Evolutionary conservation across 1,140 invertebrate genomes (phyloP).

Genomic region (Microplitis mediator): DNA sequence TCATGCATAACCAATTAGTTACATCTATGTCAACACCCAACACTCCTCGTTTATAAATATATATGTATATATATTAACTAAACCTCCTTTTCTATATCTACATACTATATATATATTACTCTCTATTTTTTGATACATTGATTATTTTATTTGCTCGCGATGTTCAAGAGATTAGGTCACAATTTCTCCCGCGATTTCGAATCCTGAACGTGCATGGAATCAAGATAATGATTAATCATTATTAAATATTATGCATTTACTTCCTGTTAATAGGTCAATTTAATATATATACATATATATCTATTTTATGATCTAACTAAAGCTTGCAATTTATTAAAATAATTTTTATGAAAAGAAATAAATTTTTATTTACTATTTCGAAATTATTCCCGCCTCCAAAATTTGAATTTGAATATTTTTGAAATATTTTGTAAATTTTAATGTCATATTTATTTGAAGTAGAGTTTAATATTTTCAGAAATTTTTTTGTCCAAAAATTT

Average conservation of each 20-base stretch:
- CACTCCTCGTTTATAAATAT: too few relatives aligned
- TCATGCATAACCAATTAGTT: too few relatives aligned
- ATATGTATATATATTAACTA: too few relatives aligned
- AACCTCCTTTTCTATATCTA: neutral
- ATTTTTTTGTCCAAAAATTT: too few relatives aligned
- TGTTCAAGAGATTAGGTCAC: constrained; percentile 9
- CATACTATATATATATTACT: too few relatives aligned
- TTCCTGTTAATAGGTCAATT: neutral
- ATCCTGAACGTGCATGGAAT: constrained; percentile 1
- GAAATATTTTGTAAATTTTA: too few relatives aligned
- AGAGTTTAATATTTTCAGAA: too few relatives aligned
- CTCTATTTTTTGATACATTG: neutral
- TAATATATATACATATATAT: neutral
- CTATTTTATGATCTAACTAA: neutral
- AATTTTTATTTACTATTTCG: neutral
- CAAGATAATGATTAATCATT: neutral
- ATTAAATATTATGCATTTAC: neutral
- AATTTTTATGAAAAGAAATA: neutral
- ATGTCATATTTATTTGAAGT: too few relatives aligned
- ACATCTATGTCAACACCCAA: too few relatives aligned
- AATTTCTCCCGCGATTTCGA: constrained; percentile 6
- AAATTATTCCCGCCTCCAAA: too few relatives aligned
- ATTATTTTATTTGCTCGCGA: neutral
- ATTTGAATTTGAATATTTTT: too few relatives aligned
- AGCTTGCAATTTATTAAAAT: too few relatives aligned